Conservation (phyloP, 2,888 invertebrate species). For the Tinea semifulvella region DNA sequence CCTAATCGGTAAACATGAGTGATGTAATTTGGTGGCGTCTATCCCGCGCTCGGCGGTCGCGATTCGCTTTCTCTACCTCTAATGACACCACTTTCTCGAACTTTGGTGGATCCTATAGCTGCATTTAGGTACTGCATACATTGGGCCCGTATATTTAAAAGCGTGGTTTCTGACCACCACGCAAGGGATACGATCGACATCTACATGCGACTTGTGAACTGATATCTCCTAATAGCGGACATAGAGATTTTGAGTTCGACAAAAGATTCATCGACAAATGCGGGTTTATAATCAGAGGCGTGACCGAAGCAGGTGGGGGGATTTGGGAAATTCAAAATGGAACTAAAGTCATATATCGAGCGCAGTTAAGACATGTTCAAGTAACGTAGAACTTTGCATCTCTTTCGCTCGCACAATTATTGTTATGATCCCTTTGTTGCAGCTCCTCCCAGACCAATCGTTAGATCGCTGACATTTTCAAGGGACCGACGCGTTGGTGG, state of each 20-base stretch:
- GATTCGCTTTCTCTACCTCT: conserved; percentile 51
- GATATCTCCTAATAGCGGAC: conserved; percentile 26
- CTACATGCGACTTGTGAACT: conserved; percentile 35
- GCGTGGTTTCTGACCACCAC: too few relatives aligned
- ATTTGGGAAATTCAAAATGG: conserved; percentile 40
- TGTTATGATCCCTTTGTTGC: too few relatives aligned
- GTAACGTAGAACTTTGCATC: too few relatives aligned
- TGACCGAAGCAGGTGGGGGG: conserved; percentile 28
- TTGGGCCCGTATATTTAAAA: too few relatives aligned
- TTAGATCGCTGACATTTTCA: too few relatives aligned
- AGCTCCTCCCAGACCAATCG: too few relatives aligned
- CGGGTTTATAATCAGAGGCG: conserved; percentile 32
- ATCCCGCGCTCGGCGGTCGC: conserved; percentile 32
- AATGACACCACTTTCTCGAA: conserved; percentile 41
- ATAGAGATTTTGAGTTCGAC: conserved; percentile 24
- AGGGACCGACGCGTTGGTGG: too few relatives aligned
- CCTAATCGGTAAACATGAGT: conserved; percentile 48
- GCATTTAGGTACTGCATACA: too few relatives aligned
- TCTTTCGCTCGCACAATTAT: too few relatives aligned
- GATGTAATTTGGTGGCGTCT: conserved; percentile 49
- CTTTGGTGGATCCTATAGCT: conserved; percentile 22
- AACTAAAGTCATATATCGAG: conserved; percentile 30
- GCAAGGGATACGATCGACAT: too few relatives aligned
- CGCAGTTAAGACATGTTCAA: conserved; percentile 28
- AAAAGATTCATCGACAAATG: conserved; percentile 23